Conservation (phyloP, 2,113 vertebrate genomes). For the Leptobrachium ailaonicum region DNA sequence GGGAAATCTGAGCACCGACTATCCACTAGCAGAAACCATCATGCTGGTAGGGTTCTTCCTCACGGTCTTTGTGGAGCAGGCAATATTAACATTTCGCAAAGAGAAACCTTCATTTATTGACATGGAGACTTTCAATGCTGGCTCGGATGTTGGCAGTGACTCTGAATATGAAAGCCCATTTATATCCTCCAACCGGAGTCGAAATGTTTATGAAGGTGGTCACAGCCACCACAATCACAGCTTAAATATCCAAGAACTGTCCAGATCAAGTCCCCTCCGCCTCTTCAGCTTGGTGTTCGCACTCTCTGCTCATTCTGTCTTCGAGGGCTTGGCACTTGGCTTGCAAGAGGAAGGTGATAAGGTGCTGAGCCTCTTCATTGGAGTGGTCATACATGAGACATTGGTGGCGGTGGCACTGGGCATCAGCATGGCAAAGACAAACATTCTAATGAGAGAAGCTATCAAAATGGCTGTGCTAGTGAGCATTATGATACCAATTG, state of each 20-base stretch:
- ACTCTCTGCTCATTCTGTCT: constrained; percentile 82
- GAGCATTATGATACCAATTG: constrained; percentile 86
- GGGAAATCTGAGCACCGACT: constrained; percentile 73
- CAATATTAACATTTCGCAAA: constrained; percentile 82
- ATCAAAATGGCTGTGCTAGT: constrained; percentile 76
- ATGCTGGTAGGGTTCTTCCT: constrained; percentile 89
- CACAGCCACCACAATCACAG: constrained; percentile 54
- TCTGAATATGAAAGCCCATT: constrained; percentile 90
- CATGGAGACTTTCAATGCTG: constrained; percentile 89
- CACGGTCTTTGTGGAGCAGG: constrained; percentile 86
- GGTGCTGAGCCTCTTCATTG: constrained; percentile 78
- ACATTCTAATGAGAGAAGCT: constrained; percentile 72
- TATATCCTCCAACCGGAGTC: constrained; percentile 57
- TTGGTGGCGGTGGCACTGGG: constrained; percentile 84
- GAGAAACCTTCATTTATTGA: constrained; percentile 88
- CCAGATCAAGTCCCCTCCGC: constrained; percentile 71
- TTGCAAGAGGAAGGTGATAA: constrained; percentile 81
- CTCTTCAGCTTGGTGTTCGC: constrained; percentile 83
- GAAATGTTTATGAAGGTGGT: fast-evolving
- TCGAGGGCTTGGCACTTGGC: constrained; percentile 88
- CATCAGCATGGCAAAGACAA: constrained; percentile 78
- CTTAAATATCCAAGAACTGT: constrained; percentile 67
- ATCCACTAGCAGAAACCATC: constrained; percentile 87
- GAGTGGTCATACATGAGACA: constrained; percentile 84
- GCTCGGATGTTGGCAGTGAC: constrained; percentile 86